A percentile compares a stretch with the other conserved stretches of the same genome.
Evolutionary conservation across 1,140 invertebrate species (phyloP).

Genomic region (Aphidius gifuensis): DNA sequence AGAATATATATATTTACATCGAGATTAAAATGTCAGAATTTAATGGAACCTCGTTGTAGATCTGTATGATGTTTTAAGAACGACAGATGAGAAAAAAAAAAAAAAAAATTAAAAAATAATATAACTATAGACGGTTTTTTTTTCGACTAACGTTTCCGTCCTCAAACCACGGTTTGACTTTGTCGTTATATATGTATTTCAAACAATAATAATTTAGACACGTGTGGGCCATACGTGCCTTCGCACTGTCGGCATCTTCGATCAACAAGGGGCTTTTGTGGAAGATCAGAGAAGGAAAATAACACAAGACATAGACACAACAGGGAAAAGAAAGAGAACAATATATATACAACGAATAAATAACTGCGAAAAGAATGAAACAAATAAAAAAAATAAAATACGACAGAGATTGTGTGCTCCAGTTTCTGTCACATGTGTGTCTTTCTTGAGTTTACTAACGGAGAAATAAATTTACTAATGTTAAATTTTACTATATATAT

Average conservation of each 20-base stretch:
- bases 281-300: too few species aligned
- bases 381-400: not conserved
- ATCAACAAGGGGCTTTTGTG: too few species aligned
- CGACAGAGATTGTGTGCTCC: conserved; percentile 2
- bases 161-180: too few species aligned
- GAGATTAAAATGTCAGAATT: too few species aligned
- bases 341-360: not conserved
- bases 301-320: conserved; percentile 19
- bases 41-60: conserved; percentile 28
- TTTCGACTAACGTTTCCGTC: too few species aligned
- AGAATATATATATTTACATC: too few species aligned
- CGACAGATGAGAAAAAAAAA: too few species aligned
- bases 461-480: not conserved
- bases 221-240: conserved; percentile 46
- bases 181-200: conserved; percentile 27
- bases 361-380: conserved; percentile 2
- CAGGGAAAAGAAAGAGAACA: conserved; percentile 14
- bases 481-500: not conserved
- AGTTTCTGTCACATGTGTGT: conserved; percentile 4
- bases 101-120: too few species aligned
- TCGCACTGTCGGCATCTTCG: too few species aligned
- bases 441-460: not conserved
- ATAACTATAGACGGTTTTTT: not conserved
- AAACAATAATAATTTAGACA: conserved; percentile 51
- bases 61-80: too few species aligned